Percentiles rank a stretch among this genome's conserved stretches.
phyloP scores from a whole-genome alignment of 1,140 invertebrate genomes.

The Eufriesea mexicana region DNA sequence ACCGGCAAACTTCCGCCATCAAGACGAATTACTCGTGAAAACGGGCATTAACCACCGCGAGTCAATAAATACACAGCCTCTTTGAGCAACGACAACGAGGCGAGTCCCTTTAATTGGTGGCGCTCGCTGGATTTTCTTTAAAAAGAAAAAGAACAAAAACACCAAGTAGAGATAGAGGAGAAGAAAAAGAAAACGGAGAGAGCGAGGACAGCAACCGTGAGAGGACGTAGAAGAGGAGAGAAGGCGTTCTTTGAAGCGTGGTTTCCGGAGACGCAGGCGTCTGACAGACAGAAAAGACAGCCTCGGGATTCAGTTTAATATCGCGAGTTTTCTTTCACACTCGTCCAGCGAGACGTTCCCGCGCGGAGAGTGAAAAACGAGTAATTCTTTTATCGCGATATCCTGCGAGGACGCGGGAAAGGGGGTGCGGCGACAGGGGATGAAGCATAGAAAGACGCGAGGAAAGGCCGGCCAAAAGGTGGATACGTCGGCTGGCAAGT shows the following conservation, averaged over 20 bases:
- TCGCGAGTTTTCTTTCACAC: constrained; percentile 59
- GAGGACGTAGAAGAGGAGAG: neutral
- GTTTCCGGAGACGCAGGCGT: constrained; percentile 3
- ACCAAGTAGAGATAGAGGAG: neutral
- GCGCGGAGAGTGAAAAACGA: constrained; percentile 50
- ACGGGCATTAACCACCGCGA: neutral
- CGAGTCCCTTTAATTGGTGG: neutral
- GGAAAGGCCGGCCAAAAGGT: constrained; percentile 40
- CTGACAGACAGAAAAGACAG: constrained; percentile 21
- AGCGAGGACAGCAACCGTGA: neutral
- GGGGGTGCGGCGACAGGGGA: neutral
- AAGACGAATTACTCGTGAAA: no score
- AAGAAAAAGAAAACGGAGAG: neutral
- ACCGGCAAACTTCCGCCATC: no score
- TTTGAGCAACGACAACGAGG: neutral
- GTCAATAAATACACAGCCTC: neutral
- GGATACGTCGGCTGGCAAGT: constrained; percentile 52
- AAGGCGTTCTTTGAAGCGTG: constrained; percentile 6
- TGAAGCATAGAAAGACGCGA: constrained; percentile 30
- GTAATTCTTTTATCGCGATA: constrained; percentile 68
- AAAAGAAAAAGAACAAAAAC: neutral
- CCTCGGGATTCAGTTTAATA: constrained; percentile 57
- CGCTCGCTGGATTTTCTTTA: neutral
- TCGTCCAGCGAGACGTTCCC: constrained; percentile 54
- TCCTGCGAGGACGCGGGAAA: constrained; percentile 44